These are phyloP conservation scores for Hymenopus coronatus DNA, from an alignment of 2,888 invertebrate genomes.

Conservation along the genomic window DNA sequence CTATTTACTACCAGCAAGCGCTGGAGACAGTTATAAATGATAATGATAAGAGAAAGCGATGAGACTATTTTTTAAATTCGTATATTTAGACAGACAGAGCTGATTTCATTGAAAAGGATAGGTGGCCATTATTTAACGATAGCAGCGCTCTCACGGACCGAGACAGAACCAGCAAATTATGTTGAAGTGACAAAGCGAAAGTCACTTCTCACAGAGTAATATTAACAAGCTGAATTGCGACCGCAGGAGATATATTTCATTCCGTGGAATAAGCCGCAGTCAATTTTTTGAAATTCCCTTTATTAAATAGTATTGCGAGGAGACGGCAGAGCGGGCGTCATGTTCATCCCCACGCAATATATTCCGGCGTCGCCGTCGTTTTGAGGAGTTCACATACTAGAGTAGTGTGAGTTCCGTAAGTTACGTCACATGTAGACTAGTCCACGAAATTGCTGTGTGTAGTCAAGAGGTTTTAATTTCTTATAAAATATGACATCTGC, in stretches of 20 bases:
- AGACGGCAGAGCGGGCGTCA: not conserved
- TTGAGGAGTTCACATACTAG: not conserved
- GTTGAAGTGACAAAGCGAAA: not conserved
- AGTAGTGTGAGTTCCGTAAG: not conserved
- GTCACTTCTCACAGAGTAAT: not conserved
- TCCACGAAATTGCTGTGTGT: too few species aligned
- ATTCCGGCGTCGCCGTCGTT: not conserved
- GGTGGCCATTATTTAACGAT: too few species aligned
- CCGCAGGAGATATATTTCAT: not conserved
- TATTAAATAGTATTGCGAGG: not conserved
- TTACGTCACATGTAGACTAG: not conserved
- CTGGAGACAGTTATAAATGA: too few species aligned
- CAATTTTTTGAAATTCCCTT: not conserved
- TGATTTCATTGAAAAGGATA: too few species aligned
- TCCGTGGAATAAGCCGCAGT: not conserved
- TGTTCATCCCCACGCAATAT: not conserved
- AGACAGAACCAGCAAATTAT: too few species aligned
- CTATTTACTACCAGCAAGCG: too few species aligned
- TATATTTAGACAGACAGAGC: too few species aligned
- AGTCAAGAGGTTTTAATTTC: too few species aligned
- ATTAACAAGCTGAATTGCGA: not conserved
- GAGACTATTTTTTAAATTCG: too few species aligned
- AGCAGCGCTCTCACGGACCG: too few species aligned
- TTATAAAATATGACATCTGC: too few species aligned
- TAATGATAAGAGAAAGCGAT: too few species aligned